These are phyloP conservation scores for Amphipyra berbera DNA, from an alignment of 2,888 invertebrate genomes.

Conservation along the genomic window DNA sequence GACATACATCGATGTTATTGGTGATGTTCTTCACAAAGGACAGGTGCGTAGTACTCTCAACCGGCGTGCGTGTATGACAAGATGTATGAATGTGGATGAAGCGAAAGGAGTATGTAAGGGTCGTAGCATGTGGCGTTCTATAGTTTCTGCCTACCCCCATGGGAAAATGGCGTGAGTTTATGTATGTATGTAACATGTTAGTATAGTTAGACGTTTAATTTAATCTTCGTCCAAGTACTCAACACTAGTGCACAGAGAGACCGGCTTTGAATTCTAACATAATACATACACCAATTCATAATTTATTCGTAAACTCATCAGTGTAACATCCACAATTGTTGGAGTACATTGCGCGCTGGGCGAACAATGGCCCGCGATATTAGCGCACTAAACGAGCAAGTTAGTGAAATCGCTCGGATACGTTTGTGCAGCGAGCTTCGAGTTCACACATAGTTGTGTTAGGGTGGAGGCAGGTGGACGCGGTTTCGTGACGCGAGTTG, in stretches of 20 bases:
- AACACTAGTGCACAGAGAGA: slow-evolving; percentile 29
- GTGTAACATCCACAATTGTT: slow-evolving; percentile 68
- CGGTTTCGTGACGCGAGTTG: slow-evolving; percentile 1
- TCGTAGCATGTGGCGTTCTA: no score
- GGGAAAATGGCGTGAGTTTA: no score
- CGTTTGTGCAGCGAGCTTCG: slow-evolving; percentile 66
- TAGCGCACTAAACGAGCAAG: slow-evolving; percentile 59
- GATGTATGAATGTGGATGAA: no score
- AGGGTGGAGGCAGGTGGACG: neutral
- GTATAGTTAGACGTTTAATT: slow-evolving; percentile 5
- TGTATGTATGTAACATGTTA: no score
- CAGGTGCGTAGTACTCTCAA: no score
- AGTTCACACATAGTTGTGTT: slow-evolving; percentile 37
- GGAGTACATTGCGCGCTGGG: slow-evolving; percentile 64
- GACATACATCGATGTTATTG: no score
- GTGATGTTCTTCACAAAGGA: no score
- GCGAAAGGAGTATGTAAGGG: no score
- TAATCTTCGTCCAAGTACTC: slow-evolving; percentile 43
- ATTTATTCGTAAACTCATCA: slow-evolving; percentile 78
- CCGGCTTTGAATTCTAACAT: slow-evolving; percentile 42
- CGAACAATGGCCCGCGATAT: slow-evolving; percentile 63
- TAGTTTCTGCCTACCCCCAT: no score
- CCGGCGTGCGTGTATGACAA: no score
- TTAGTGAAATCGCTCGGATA: slow-evolving; percentile 70
- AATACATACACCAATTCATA: slow-evolving; percentile 66